These are phyloP conservation scores for Leptogaster cylindrica DNA, from an alignment of 2,888 invertebrate genomes.

Conservation along the genomic window DNA sequence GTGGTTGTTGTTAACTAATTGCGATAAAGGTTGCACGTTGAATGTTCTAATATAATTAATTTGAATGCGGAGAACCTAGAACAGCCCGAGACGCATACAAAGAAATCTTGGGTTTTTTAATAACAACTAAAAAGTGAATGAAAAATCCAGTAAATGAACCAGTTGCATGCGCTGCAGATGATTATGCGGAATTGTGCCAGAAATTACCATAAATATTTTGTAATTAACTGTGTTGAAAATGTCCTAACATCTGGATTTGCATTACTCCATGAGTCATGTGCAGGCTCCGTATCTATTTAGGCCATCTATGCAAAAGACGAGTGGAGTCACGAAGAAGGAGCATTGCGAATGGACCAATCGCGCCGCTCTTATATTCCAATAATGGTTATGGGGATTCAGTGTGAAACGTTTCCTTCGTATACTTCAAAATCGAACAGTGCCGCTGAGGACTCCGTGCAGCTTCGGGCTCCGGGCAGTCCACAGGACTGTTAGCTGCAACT, in stretches of 20 bases:
- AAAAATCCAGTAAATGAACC: neutral
- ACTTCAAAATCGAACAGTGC: no score
- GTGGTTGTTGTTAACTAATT: neutral
- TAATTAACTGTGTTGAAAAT: neutral
- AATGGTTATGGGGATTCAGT: no score
- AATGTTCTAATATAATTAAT: no score
- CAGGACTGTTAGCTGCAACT: no score
- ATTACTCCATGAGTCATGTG: neutral
- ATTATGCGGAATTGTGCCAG: neutral
- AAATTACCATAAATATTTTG: neutral
- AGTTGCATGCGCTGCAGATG: neutral
- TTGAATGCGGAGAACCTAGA: no score
- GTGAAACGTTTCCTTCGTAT: neutral
- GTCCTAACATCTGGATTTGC: neutral
- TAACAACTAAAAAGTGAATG: no score
- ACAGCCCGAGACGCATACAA: no score
- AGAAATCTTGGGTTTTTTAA: no score
- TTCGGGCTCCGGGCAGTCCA: no score
- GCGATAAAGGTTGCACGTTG: neutral
- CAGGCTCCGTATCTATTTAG: slow-evolving; percentile 2
- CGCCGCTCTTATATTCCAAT: no score
- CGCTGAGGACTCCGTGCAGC: neutral
- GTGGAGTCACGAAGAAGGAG: neutral
- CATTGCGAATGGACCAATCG: neutral
- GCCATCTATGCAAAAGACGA: neutral